phyloP scores from a whole-genome alignment of 2,888 invertebrate species.

The Leptodirus hochenwartii region DNA sequence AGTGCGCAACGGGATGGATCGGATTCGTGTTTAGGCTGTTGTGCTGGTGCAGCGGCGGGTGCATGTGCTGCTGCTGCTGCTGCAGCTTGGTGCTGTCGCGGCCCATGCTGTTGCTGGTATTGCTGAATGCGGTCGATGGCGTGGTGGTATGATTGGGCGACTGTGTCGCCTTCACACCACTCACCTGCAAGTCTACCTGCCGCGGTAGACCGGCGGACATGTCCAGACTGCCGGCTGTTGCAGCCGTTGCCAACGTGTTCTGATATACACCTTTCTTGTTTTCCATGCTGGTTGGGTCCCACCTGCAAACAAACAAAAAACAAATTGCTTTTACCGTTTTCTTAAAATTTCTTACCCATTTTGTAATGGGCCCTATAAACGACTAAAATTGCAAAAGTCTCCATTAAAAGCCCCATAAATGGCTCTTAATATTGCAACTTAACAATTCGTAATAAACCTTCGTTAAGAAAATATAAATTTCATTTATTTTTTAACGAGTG shows the following conservation, averaged over 20 bases:
- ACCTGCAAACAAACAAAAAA: no score
- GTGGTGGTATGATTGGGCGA: no score
- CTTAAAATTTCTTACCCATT: not conserved
- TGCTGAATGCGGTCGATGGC: slow-evolving; percentile 23
- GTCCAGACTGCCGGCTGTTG: slow-evolving; percentile 16
- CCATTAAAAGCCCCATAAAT: no score
- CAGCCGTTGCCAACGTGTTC: slow-evolving; percentile 11
- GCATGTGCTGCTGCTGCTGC: slow-evolving; percentile 29
- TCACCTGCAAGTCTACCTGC: no score
- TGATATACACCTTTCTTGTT: slow-evolving; percentile 22
- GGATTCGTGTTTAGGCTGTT: slow-evolving; percentile 16
- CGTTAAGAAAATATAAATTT: no score
- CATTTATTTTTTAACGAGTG: no score
- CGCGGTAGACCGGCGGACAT: slow-evolving; percentile 17
- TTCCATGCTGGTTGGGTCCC: slow-evolving; percentile 26
- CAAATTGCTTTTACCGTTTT: slow-evolving; percentile 5
- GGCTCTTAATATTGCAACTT: no score
- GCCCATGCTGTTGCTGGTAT: slow-evolving; percentile 36
- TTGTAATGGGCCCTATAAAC: no score
- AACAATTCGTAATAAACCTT: no score
- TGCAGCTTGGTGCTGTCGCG: slow-evolving; percentile 31
- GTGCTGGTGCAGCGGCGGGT: slow-evolving; percentile 21
- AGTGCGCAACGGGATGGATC: no score
- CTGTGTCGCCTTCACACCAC: slow-evolving; percentile 8
- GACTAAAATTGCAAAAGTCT: no score